Conservation (phyloP, 2,797 vertebrate genomes). For the Acipenser oxyrinchus region DNA sequence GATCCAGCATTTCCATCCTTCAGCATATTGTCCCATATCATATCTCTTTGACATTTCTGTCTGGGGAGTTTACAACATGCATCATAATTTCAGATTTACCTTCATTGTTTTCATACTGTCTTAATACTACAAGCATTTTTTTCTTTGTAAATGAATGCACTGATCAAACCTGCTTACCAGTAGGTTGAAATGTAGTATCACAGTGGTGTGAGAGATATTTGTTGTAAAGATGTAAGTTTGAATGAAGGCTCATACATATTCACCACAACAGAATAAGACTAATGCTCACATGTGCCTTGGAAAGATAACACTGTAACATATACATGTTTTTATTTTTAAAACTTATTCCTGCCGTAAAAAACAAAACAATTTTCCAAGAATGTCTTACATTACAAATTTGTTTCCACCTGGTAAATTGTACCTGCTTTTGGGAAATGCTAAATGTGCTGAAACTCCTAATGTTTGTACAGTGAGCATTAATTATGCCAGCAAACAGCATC, state of each 20-base stretch:
- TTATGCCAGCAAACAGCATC: too few relatives aligned
- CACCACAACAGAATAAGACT: not conserved
- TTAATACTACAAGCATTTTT: constrained; percentile 40
- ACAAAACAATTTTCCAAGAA: constrained; percentile 2
- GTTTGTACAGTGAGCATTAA: too few relatives aligned
- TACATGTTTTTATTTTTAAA: constrained; percentile 9
- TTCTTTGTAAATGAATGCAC: constrained; percentile 28
- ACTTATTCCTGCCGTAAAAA: not conserved
- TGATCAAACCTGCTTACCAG: constrained; percentile 1
- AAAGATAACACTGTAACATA: constrained; percentile 16
- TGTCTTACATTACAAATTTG: not conserved
- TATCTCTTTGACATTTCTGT: constrained; percentile 38
- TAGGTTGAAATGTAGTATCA: not conserved
- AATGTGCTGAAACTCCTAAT: not conserved
- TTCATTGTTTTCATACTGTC: constrained; percentile 39
- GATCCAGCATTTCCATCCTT: constrained; percentile 15
- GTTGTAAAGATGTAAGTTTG: not conserved
- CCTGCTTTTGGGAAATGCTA: not conserved
- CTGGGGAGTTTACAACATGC: constrained; percentile 40
- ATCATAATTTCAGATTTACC: constrained; percentile 48
- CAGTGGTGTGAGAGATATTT: not conserved
- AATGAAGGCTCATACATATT: not conserved
- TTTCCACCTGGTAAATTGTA: not conserved
- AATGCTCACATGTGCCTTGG: constrained; percentile 7
- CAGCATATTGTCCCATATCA: constrained; percentile 31